A percentile compares a stretch with the other conserved stretches of the same genome.
Evolutionary conservation across 2,113 vertebrate species (phyloP).

Genomic region (Strix uralensis): DNA sequence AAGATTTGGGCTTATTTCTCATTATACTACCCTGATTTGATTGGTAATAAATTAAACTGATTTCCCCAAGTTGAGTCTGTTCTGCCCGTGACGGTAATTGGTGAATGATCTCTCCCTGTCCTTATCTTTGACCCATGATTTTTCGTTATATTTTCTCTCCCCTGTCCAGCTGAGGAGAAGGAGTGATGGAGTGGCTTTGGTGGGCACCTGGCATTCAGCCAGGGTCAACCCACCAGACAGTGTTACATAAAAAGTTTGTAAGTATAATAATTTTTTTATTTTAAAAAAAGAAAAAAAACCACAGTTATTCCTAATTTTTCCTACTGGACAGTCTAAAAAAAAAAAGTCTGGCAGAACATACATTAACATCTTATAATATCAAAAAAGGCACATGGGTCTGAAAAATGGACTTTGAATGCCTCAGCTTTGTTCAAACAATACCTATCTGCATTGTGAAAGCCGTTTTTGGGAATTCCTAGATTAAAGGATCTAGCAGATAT

Average conservation of each 20-base stretch:
- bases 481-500: neutral
- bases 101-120: neutral
- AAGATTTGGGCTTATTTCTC: neutral
- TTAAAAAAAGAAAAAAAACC: neutral
- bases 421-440: neutral
- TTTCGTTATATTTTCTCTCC: neutral
- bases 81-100: neutral
- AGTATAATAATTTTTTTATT: neutral
- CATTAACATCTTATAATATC: neutral
- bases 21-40: neutral
- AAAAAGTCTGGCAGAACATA: neutral
- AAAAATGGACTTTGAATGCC: neutral
- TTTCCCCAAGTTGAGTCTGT: neutral
- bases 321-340: neutral
- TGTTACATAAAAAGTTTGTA: neutral
- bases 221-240: neutral
- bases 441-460: neutral
- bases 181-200: neutral
- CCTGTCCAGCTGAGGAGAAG: neutral
- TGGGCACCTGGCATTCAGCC: neutral
- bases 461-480: neutral
- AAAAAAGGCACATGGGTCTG: neutral
- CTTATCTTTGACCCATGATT: neutral
- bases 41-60: neutral
- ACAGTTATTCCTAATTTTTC: neutral